Evolutionary conservation across 2,113 vertebrate genomes (phyloP).

Genomic region (Calidris pugnax): DNA sequence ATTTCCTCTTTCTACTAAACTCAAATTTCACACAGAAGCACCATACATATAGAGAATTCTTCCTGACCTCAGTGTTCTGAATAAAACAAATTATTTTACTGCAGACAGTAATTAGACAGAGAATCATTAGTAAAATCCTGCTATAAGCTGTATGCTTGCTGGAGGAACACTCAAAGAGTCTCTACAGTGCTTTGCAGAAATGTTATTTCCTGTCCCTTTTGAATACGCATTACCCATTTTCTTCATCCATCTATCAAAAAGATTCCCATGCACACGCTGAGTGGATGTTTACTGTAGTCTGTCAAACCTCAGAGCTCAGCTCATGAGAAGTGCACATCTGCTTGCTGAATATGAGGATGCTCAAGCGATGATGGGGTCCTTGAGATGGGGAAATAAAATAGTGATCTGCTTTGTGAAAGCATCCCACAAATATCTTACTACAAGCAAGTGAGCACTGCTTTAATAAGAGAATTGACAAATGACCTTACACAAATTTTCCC

Average conservation of each 20-base stretch:
- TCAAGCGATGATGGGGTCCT: not conserved
- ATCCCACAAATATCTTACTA: not conserved
- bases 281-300: not conserved
- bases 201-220: constrained; percentile 29
- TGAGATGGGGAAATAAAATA: not conserved
- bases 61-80: constrained; percentile 5
- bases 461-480: not conserved
- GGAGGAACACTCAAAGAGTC: not conserved
- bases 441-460: not conserved
- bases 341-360: not conserved
- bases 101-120: constrained; percentile 46
- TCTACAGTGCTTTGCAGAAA: not conserved
- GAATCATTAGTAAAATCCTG: not conserved
- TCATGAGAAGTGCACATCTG: not conserved
- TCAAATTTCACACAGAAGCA: not conserved
- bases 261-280: not conserved
- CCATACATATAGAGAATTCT: not conserved
- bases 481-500: not conserved
- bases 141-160: not conserved
- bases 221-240: not conserved
- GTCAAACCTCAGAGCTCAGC: not conserved
- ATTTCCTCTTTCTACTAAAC: not conserved
- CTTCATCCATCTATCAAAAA: not conserved
- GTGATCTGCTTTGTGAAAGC: constrained; percentile 10
- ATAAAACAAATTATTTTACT: constrained; percentile 54